phyloP scores from a whole-genome alignment of 1,140 invertebrate species.

The Chlorops oryzae region DNA sequence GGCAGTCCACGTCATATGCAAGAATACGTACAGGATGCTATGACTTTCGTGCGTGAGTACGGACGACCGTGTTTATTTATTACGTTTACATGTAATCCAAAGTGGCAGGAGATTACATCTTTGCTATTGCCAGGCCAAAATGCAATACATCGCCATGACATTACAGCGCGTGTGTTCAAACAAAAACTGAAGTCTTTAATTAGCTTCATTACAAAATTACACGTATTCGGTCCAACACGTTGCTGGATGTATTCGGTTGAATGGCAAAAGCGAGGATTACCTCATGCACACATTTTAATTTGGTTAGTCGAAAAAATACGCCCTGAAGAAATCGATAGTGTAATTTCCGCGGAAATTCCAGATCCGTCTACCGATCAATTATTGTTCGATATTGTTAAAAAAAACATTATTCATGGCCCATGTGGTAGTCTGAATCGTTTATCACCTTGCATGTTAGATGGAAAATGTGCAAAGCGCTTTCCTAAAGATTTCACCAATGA shows the following conservation, averaged over 20 bases:
- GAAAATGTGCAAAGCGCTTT: constrained; percentile 23
- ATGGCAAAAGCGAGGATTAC: too few relatives aligned
- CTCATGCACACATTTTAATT: constrained; percentile 14
- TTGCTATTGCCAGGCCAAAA: constrained; percentile 36
- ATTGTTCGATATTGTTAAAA: constrained; percentile 25
- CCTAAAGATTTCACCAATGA: constrained; percentile 22
- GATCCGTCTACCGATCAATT: constrained; percentile 44
- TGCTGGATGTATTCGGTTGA: too few relatives aligned
- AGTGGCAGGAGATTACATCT: constrained; percentile 46
- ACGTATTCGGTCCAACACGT: constrained; percentile 26
- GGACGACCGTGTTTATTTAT: constrained; percentile 46
- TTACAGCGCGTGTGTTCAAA: constrained; percentile 49
- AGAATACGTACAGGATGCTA: constrained; percentile 47
- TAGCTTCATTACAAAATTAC: constrained; percentile 24
- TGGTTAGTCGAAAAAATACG: constrained; percentile 13
- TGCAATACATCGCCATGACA: constrained; percentile 35
- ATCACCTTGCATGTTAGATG: constrained; percentile 45
- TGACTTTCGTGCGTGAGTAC: constrained; percentile 44
- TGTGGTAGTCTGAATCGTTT: constrained; percentile 37
- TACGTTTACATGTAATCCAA: constrained; percentile 30
- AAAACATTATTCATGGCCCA: constrained; percentile 53
- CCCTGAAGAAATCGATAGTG: constrained; percentile 47
- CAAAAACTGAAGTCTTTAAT: constrained; percentile 50
- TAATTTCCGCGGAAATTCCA: constrained; percentile 54
- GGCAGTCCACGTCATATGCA: constrained; percentile 45